Base-by-base conservation (phyloP, 2,888 invertebrate genomes). In the Luffia ferchaultella region DNA sequence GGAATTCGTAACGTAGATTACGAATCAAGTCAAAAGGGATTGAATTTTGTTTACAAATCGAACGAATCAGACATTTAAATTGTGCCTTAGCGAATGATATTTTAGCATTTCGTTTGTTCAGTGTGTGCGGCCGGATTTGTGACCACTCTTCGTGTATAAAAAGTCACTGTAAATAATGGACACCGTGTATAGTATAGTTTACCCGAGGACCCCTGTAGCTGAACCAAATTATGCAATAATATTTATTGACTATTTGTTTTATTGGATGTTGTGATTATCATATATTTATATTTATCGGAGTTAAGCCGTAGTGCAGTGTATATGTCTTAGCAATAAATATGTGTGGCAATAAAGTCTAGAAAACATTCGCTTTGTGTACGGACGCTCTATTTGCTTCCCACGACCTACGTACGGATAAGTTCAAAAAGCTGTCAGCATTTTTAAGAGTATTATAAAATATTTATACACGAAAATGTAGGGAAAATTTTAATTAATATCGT, bases 321-420 rank as follows among this genome's bases (percentile, higher is more conserved):
- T 18, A 46, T 46, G 46, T 50, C 12, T 45, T 83, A 83, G 82
- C 82, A 83, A 83, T 83, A 83, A 79, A 53, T 67, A 78, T 76
- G 78, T 73, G 73, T 80, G 78, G 82, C 80, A 83, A 82, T 82
- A 82, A 83, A 64, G 64, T 67, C 62, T 76, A 76, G 77, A n/a
- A n/a, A n/a, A 73, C 70, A 73, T 74, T 77, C 73, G 79, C 78
- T 80, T 82, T 66, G 69, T 73, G 75, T 77, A 67, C 59, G 52
- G 54, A 58, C 62, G 80, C 80, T 78, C 80, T 82, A 82, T 62
- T 78, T 73, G 82, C 82, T 82, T 82, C 58, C 60, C 62, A 62
- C 59, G 12, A 60, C 60, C 61, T 70, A 74, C 68, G 65, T 76
- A 77, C 70, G 68, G n/a, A 68, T 77, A 75, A 74, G 73, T 78